Conservation (phyloP, 2,797 vertebrate species). For the Nyctalus aviator region DNA sequence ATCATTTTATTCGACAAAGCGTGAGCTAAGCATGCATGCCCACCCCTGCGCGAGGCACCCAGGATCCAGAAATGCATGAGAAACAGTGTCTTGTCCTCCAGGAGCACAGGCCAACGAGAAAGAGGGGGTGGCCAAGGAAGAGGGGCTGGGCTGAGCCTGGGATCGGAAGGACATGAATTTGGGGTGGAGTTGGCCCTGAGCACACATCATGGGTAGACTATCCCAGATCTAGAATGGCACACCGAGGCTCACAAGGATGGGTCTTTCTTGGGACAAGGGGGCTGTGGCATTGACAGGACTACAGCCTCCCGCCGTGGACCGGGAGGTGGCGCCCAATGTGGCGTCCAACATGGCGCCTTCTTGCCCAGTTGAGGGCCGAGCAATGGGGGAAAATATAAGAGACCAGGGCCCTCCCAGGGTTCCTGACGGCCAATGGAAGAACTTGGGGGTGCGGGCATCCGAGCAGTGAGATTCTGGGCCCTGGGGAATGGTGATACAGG, state of each 20-base stretch:
- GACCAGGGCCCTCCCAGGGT: too few relatives aligned
- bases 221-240: background rate
- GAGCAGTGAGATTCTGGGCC: background rate
- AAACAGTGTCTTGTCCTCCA: conserved; percentile 40
- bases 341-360: accelerated
- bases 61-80: conserved; percentile 54
- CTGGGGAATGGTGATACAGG: accelerated
- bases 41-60: background rate
- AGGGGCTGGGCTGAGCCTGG: background rate
- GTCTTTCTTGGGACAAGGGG: background rate
- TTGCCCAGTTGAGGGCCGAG: background rate
- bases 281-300: background rate
- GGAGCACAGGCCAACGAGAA: background rate
- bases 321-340: accelerated
- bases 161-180: background rate
- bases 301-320: accelerated
- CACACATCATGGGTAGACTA: accelerated
- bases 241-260: too few relatives aligned
- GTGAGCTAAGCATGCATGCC: accelerated
- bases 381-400: background rate
- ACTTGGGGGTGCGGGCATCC: background rate
- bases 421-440: background rate
- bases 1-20: conserved; percentile 18
- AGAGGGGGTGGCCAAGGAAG: background rate
- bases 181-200: background rate